Evolutionary conservation across 2,113 vertebrate species (phyloP).

Genomic region (Tor tambroides): DNA sequence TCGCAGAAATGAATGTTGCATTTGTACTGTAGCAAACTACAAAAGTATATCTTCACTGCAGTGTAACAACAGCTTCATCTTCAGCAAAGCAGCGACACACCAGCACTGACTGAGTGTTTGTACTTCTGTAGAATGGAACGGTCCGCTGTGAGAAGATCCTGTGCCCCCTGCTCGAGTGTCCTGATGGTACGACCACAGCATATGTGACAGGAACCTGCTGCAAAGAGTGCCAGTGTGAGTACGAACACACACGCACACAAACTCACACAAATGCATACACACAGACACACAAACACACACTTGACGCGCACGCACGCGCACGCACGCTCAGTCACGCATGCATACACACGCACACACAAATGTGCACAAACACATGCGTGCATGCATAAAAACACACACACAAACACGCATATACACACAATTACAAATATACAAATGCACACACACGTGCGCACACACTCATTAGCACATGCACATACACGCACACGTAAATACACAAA

Average conservation of each 20-base stretch:
- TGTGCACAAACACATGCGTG: neutral
- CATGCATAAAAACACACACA: neutral
- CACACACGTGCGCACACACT: neutral
- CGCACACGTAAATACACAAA: neutral
- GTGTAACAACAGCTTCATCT: neutral
- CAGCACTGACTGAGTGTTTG: neutral
- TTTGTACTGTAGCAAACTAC: neutral
- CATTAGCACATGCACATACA: slow-evolving; percentile 36
- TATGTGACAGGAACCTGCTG: slow-evolving; percentile 94
- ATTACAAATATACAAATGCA: neutral
- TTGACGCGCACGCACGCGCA: slow-evolving; percentile 54
- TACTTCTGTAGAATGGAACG: slow-evolving; percentile 86
- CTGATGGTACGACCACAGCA: slow-evolving; percentile 79
- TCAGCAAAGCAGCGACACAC: no score
- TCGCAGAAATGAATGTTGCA: neutral
- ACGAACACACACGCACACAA: slow-evolving; percentile 48
- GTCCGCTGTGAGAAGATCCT: slow-evolving; percentile 87
- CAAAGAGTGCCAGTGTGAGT: slow-evolving; percentile 94
- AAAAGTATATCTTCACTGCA: neutral
- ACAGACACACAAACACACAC: neutral
- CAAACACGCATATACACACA: neutral
- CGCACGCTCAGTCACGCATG: slow-evolving; percentile 4
- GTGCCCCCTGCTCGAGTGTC: slow-evolving; percentile 85
- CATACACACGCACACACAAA: neutral
- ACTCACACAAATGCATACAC: neutral